These are phyloP conservation scores for Propithecus perrieri DNA, from an alignment of 2,797 vertebrate species.

Conservation along the genomic window DNA sequence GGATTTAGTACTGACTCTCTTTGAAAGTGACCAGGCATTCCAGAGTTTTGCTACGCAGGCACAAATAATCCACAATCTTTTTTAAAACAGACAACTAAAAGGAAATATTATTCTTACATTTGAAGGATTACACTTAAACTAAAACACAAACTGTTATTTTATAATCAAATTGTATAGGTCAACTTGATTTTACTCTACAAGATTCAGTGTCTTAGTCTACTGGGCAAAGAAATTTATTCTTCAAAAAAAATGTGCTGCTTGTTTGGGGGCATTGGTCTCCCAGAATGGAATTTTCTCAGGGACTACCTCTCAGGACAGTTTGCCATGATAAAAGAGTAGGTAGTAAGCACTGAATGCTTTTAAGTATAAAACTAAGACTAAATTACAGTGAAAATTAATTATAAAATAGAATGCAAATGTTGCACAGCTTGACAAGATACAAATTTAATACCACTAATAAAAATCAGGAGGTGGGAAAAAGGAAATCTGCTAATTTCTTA, in stretches of 20 bases:
- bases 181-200: conserved; percentile 1
- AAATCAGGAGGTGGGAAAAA: neutral
- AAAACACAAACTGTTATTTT: conserved; percentile 25
- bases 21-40: neutral
- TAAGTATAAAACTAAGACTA: conserved; percentile 23
- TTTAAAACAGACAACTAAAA: neutral
- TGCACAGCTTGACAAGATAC: conserved; percentile 9
- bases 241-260: neutral
- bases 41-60: neutral
- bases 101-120: neutral
- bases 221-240: neutral
- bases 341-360: neutral
- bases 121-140: neutral
- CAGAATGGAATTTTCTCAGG: neutral
- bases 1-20: neutral
- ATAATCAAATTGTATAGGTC: neutral
- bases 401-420: conserved; percentile 28
- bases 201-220: neutral
- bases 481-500: neutral
- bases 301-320: neutral
- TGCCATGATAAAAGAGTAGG: neutral
- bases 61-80: conserved; percentile 7
- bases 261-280: neutral
- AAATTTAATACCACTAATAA: conserved; percentile 36
- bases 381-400: neutral